Conservation (phyloP, 2,797 vertebrate species). For the Mormyrus hasselquistii region DNA sequence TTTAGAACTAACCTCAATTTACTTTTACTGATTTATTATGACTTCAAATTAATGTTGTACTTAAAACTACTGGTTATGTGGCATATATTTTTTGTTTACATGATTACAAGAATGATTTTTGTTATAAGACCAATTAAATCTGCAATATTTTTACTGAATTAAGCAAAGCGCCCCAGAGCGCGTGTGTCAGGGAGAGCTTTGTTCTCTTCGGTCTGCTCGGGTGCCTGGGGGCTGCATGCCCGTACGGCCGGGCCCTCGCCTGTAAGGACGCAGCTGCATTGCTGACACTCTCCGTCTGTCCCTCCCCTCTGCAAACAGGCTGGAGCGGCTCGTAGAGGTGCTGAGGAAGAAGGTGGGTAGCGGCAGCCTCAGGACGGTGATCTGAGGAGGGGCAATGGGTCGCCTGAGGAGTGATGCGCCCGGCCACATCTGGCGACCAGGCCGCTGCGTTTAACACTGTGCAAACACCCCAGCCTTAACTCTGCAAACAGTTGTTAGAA, state of each 20-base stretch:
- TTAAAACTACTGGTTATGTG: background rate
- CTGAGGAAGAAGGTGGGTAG: constrained; percentile 91
- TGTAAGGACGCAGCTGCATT: constrained; percentile 18
- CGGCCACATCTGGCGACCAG: constrained; percentile 84
- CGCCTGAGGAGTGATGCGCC: constrained; percentile 3
- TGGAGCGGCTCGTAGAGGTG: constrained; percentile 93
- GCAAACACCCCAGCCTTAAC: constrained; percentile 78
- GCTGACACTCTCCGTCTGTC: constrained; percentile 42
- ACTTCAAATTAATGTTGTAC: background rate
- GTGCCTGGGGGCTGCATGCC: background rate
- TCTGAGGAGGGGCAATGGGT: constrained; percentile 65
- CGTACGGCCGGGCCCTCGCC: background rate
- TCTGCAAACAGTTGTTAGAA: constrained; percentile 85
- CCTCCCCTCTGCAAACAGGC: constrained; percentile 57
- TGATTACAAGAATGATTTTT: background rate
- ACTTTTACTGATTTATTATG: background rate
- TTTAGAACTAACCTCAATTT: background rate
- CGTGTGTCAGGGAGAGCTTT: background rate
- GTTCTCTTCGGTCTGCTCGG: background rate
- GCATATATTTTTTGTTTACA: background rate
- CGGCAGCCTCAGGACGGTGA: constrained; percentile 80
- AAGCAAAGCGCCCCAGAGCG: background rate
- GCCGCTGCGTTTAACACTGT: constrained; percentile 77
- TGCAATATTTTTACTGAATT: background rate
- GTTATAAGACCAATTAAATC: background rate